phyloP scores from a whole-genome alignment of 2,888 invertebrate species.

The Papilio elwesi region DNA sequence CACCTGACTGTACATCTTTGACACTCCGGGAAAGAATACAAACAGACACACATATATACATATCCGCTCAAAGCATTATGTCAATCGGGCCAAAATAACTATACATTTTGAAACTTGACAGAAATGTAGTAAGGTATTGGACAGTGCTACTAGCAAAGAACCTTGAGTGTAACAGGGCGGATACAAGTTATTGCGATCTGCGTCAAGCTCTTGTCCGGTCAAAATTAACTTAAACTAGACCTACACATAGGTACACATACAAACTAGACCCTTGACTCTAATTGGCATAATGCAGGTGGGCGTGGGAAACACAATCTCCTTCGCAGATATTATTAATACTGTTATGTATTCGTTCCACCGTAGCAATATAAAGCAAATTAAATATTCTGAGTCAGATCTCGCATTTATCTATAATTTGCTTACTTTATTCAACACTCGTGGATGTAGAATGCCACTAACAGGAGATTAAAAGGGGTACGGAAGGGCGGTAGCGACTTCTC shows the following conservation, averaged over 20 bases:
- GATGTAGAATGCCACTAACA: background rate
- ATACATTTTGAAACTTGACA: background rate
- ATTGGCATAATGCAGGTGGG: slow-evolving; percentile 39
- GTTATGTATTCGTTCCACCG: slow-evolving; percentile 15
- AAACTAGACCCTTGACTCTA: slow-evolving; percentile 33
- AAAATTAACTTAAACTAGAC: slow-evolving; percentile 21
- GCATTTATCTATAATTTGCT: background rate
- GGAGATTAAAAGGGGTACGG: background rate
- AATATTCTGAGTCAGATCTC: background rate
- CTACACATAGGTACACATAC: slow-evolving; percentile 16
- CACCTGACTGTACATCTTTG: too few relatives aligned
- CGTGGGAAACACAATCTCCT: slow-evolving; percentile 40
- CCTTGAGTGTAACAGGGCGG: slow-evolving; percentile 31
- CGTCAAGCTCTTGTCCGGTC: slow-evolving; percentile 7
- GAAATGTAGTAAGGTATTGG: background rate
- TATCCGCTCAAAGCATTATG: too few relatives aligned
- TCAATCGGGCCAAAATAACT: too few relatives aligned
- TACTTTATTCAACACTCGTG: background rate
- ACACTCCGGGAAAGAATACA: too few relatives aligned
- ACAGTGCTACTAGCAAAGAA: slow-evolving; percentile 1
- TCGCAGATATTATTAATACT: slow-evolving; percentile 23
- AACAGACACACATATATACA: too few relatives aligned
- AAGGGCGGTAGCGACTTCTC: background rate
- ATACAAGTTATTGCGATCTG: slow-evolving; percentile 15
- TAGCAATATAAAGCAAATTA: background rate